Evolutionary conservation across 2,888 invertebrate species (phyloP).

Genomic region (Altica lythri): DNA sequence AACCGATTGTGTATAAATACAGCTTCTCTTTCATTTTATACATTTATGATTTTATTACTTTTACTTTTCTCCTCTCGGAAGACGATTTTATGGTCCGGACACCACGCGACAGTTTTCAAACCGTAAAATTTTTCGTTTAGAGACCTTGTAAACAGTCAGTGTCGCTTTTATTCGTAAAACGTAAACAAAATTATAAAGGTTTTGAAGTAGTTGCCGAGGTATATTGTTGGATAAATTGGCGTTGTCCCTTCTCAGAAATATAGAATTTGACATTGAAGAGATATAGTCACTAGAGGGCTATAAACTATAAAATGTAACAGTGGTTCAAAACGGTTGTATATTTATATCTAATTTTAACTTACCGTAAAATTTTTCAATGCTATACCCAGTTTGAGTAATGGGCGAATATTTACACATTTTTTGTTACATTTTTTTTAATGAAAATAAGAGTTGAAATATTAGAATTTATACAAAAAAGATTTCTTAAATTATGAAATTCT

Average conservation of each 20-base stretch:
- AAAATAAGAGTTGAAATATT: too few species aligned
- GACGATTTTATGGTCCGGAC: constrained; percentile 25
- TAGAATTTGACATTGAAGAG: background rate
- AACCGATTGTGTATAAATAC: too few species aligned
- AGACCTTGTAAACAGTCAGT: background rate
- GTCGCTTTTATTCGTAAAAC: background rate
- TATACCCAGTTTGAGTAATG: too few species aligned
- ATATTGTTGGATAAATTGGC: background rate
- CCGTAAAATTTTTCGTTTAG: background rate
- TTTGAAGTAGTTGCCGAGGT: background rate
- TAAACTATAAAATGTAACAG: constrained; percentile 2
- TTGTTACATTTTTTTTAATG: too few species aligned
- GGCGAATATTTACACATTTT: too few species aligned
- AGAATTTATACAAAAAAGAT: too few species aligned
- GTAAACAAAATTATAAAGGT: background rate
- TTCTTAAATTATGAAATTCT: too few species aligned
- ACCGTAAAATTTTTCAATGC: constrained; percentile 27
- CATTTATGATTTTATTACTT: constrained; percentile 47
- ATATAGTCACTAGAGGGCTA: background rate
- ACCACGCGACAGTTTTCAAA: constrained; percentile 37
- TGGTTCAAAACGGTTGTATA: background rate
- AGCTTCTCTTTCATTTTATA: constrained; percentile 30
- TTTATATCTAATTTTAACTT: background rate
- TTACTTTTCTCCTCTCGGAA: constrained; percentile 43
- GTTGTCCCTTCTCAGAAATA: background rate